A percentile compares a stretch with the other conserved stretches of the same genome.
Evolutionary conservation across 2,888 invertebrate species (phyloP).

Genomic region (Trissolcus brochymenae): DNA sequence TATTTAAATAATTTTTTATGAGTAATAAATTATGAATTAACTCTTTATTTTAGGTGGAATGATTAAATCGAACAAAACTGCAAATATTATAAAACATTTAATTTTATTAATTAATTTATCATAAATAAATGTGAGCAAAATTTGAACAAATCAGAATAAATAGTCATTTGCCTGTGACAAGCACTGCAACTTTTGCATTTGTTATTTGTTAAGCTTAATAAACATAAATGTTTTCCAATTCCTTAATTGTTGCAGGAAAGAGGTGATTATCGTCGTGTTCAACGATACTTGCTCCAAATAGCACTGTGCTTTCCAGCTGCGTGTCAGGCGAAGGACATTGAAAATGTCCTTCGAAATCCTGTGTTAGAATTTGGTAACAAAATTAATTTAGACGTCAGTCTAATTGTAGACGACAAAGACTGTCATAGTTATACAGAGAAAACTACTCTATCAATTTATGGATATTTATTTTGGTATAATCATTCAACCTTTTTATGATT

Average conservation of each 20-base stretch:
- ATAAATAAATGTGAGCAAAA: too few species aligned
- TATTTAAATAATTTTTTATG: too few species aligned
- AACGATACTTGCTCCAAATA: slow-evolving; percentile 67
- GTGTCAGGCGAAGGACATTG: slow-evolving; percentile 79
- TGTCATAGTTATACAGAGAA: slow-evolving; percentile 62
- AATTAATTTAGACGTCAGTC: slow-evolving; percentile 59
- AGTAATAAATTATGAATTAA: too few species aligned
- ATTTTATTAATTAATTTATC: too few species aligned
- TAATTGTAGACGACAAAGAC: slow-evolving; percentile 58
- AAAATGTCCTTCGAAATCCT: slow-evolving; percentile 77
- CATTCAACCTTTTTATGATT: neutral
- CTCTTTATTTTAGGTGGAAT: too few species aligned
- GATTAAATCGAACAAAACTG: too few species aligned
- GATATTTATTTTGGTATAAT: slow-evolving; percentile 62
- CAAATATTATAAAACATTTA: too few species aligned
- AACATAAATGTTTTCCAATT: too few species aligned
- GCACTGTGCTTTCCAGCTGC: slow-evolving; percentile 81
- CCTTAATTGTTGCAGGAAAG: slow-evolving; percentile 58
- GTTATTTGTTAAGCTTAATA: too few species aligned
- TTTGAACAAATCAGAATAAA: too few species aligned
- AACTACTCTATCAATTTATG: slow-evolving; percentile 52
- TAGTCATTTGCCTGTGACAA: neutral
- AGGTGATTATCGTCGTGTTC: slow-evolving; percentile 64
- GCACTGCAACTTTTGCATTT: neutral
- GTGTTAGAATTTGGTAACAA: slow-evolving; percentile 72